Base-by-base conservation (phyloP, 2,888 invertebrate genomes). In the Sinohyriopsis cumingii region DNA sequence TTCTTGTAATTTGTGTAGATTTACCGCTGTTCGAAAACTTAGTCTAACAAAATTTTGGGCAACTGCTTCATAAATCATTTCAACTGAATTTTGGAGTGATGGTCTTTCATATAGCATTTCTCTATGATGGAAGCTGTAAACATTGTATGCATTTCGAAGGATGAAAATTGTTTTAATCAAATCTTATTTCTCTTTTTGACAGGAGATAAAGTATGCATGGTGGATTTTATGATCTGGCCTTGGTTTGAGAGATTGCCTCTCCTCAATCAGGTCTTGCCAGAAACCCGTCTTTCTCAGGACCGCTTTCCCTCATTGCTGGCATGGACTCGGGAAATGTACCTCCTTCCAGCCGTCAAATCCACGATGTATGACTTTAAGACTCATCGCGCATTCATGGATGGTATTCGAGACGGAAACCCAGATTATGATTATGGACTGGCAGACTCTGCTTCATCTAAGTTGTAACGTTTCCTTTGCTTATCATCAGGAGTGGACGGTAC, bases 191-290 rank as follows among this genome's bases (percentile, higher is more conserved):
- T 62, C 54, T 54, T 54, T 54, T 54, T 75, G 72, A 19, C 62
- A 84, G 84, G 82, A 15, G 63, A 71, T n/a, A 63, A 76, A 45
- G 76, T 80, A 12, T 78, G 79, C 45, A 81, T 85, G 75, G 74
- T 83, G 12, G 88, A 88, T 73, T 84, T 83, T 60, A 82, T 85
- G 81, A 73, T 87, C 19, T 88, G 87, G 87, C 88, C 88, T 9
- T 87, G 84, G 82, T 86, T 86, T 72, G 86, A 87, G 72, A 71
- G 87, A 59, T 57, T 86, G 12, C 73, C 74, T 6, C 75, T 81
- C 12, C 67, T 86, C n/a, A 73, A 76, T n/a, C 63, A 67, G 15
- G 59, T 77, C 53, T 70, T 77, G 22, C 80, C 77, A 25, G 76
- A 75, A 45, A 75, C 79, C 4, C 69, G 68, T 57, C 72, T 78